Evolutionary conservation across 2,888 invertebrate genomes (phyloP), one percentile per base, ranked within the genome.

Genomic region (Exephanes ischioxanthus): DNA sequence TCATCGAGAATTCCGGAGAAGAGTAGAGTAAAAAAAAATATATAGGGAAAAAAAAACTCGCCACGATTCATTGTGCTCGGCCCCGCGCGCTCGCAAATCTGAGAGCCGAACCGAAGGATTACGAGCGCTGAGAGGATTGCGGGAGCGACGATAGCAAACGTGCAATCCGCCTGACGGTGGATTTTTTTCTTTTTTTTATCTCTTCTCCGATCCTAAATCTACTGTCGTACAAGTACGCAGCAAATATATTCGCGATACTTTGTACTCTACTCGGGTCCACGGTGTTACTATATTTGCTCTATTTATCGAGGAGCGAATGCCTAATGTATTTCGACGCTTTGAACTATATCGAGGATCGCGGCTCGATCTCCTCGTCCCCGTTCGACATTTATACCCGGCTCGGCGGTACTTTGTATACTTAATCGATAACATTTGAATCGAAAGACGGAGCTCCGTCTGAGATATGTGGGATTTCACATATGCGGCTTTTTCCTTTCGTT

Each of bases 361-460:
- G 78, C 51, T 71, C 41, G 66, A 70, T 76, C 79, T 22, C 14
- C 37, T 67, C 58, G 75, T 37, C 55, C 58, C 41, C 70, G 66
- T 66, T 72, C 75, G 80, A 73, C 73, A 83, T 87, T 87, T 84
- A 55, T 33, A 16, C 33, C 6, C 16, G 48, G 16, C 26, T 14
- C 68, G 68, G 6, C 45, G n/a, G 7, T 37, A 37, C 37, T 19
- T 22, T 45, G 37, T 86, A 72, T 55, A 16, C 41, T 22, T n/a
- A 30, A 41, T 63, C 76, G 79, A 68, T 73, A 78, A 84, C 83
- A 85, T 87, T 86, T 81, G 80, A 83, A 86, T 85, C 72, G 77
- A 86, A 83, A 75, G 71, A 61, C 66, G 76, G 33, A 70, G 76
- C 77, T 78, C 83, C 4, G 26, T 26, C 22, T 19, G 77, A 85